phyloP scores from a whole-genome alignment of 2,797 vertebrate species.

The Halcyon leucocephala region DNA sequence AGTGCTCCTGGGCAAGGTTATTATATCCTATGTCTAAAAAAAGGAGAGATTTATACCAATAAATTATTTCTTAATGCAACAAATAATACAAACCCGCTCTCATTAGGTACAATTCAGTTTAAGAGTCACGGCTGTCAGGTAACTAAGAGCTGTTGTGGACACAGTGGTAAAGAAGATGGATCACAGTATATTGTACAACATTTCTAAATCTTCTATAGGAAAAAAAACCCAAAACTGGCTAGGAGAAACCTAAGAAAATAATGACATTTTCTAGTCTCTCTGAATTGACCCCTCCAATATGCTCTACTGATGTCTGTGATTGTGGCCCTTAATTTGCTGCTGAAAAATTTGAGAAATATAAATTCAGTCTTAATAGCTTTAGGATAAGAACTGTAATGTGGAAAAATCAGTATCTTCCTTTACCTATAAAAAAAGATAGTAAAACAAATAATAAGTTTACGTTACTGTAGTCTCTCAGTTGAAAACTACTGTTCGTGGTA shows the following conservation, averaged over 20 bases:
- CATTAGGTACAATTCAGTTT: background rate
- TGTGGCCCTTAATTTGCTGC: too few species aligned
- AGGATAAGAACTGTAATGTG: too few species aligned
- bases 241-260: too few species aligned
- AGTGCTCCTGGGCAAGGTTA: background rate
- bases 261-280: too few species aligned
- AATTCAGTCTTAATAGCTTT: too few species aligned
- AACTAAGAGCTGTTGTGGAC: background rate
- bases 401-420: too few species aligned
- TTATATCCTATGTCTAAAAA: background rate
- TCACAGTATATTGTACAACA: background rate
- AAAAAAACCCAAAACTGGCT: too few species aligned
- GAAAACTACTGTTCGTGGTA: background rate
- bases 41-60: background rate
- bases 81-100: background rate
- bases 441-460: background rate
- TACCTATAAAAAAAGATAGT: too few species aligned
- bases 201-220: too few species aligned
- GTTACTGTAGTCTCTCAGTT: background rate
- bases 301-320: too few species aligned
- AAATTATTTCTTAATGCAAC: background rate
- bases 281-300: too few species aligned
- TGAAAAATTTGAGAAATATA: too few species aligned
- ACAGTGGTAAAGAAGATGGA: background rate
- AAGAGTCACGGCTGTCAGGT: background rate